Conservation (phyloP, 1,140 invertebrate genomes). For the Hylyphantes graminicola region DNA sequence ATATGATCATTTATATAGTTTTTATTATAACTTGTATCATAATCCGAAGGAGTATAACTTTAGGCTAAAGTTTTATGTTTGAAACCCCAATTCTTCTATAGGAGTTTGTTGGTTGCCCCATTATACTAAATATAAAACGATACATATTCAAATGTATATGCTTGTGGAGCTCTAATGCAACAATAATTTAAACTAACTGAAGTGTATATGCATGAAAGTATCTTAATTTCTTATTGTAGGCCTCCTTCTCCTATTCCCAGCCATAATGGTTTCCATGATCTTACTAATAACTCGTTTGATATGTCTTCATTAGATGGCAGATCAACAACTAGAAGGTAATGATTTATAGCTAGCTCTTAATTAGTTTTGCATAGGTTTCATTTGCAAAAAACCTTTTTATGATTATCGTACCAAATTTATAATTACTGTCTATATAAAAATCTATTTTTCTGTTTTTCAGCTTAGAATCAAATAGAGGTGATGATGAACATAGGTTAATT, state of each 20-base stretch:
- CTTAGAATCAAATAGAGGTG: constrained; percentile 72
- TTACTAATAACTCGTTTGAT: constrained; percentile 76
- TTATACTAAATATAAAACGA: too few relatives aligned
- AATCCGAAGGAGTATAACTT: too few relatives aligned
- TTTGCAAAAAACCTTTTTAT: background rate
- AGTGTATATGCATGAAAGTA: background rate
- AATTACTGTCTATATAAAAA: background rate
- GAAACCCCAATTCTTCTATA: too few relatives aligned
- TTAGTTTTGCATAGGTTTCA: background rate
- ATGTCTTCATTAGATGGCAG: constrained; percentile 84
- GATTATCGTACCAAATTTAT: background rate
- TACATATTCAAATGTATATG: background rate
- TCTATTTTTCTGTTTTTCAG: constrained; percentile 62
- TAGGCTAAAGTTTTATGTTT: too few relatives aligned
- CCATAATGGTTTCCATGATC: constrained; percentile 86
- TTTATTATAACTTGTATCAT: too few relatives aligned
- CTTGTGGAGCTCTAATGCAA: too few relatives aligned
- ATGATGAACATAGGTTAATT: constrained; percentile 97
- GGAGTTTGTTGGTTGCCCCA: too few relatives aligned
- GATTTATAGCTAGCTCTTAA: constrained; percentile 7
- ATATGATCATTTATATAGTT: too few relatives aligned
- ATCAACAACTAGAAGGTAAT: constrained; percentile 76
- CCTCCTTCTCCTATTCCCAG: constrained; percentile 87
- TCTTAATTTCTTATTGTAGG: constrained; percentile 69
- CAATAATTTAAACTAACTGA: too few relatives aligned